phyloP scores from a whole-genome alignment of 2,797 vertebrate species.

The Nasua narica region DNA sequence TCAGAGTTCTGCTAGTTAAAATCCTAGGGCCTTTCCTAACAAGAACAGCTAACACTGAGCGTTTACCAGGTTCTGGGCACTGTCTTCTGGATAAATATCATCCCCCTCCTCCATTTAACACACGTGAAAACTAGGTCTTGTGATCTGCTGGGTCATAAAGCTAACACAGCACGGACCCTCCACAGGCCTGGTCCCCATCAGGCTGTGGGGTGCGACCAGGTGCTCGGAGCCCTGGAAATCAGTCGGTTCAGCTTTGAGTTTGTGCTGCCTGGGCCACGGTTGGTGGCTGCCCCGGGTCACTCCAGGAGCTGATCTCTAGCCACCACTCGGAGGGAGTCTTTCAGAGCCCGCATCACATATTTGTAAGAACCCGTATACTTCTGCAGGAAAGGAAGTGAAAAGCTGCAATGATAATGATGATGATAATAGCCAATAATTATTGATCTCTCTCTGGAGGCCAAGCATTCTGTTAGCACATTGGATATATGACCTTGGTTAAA shows the following conservation, averaged over 20 bases:
- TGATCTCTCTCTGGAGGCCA: not conserved
- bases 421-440: not conserved
- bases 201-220: not conserved
- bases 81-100: not conserved
- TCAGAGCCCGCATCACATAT: not conserved
- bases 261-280: not conserved
- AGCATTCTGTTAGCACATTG: not conserved
- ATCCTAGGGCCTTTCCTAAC: not conserved
- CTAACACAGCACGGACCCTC: not conserved
- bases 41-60: not conserved
- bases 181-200: accelerated
- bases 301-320: not conserved
- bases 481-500: not conserved
- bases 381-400: not conserved
- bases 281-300: not conserved
- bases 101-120: not conserved
- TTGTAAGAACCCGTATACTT: not conserved
- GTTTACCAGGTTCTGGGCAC: not conserved
- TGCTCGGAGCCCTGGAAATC: not conserved
- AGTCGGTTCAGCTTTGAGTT: not conserved
- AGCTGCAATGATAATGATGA: not conserved
- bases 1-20: not conserved
- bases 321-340: not conserved
- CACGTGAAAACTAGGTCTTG: not conserved
- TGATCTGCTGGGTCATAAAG: not conserved